Evolutionary conservation across 1,140 invertebrate genomes (phyloP).

Genomic region (Drepana arcuata): DNA sequence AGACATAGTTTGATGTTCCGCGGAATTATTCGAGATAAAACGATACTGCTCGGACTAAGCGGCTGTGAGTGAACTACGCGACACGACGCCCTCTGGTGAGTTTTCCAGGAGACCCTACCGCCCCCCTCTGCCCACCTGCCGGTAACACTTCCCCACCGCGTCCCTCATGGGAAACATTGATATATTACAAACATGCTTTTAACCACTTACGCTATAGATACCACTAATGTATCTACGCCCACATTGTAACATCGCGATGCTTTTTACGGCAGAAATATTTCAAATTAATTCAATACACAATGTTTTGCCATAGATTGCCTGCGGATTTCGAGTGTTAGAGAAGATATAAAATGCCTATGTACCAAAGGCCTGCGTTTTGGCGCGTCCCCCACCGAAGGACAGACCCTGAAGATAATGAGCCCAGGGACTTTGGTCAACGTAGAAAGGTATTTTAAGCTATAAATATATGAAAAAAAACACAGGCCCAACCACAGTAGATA

Average conservation of each 20-base stretch:
- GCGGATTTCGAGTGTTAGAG: no score
- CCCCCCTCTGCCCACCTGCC: constrained; percentile 9
- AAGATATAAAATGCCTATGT: constrained; percentile 78
- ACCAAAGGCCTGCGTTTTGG: constrained; percentile 76
- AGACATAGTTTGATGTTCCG: constrained; percentile 48
- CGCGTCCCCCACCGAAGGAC: constrained; percentile 66
- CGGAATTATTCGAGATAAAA: constrained; percentile 48
- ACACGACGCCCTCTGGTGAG: constrained; percentile 53
- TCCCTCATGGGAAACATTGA: no score
- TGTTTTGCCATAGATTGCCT: no score
- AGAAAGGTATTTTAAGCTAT: constrained; percentile 11
- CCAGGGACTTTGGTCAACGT: constrained; percentile 28
- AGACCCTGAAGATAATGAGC: constrained; percentile 56
- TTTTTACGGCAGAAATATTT: no score
- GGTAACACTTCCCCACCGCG: no score
- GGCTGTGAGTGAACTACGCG: constrained; percentile 26
- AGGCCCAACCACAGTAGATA: neutral
- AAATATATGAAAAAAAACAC: neutral
- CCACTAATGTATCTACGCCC: no score
- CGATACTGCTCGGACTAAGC: constrained; percentile 33
- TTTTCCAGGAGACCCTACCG: constrained; percentile 10
- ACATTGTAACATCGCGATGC: no score
- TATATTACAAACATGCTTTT: no score
- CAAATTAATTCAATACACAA: no score
- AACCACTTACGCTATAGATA: no score